Evolutionary conservation across 1,140 invertebrate species (phyloP), one percentile per base, ranked within the genome.

Genomic region (Acarapis woodi): DNA sequence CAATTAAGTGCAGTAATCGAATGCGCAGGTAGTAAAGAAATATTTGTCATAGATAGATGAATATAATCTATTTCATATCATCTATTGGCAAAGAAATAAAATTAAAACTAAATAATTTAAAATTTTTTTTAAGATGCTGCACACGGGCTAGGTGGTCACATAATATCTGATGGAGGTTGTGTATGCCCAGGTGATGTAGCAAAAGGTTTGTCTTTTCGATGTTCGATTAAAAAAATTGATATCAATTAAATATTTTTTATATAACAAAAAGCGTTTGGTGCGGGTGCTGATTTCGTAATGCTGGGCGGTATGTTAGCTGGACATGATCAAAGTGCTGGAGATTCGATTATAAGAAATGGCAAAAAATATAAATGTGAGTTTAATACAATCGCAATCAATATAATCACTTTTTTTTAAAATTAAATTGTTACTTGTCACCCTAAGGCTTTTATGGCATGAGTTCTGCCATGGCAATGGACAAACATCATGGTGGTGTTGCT

Each of bases 221-320:
- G n/a, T n/a, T n/a, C n/a, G n/a, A n/a, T n/a, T n/a, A n/a, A n/a
- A n/a, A n/a, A n/a, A n/a, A n/a, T n/a, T n/a, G n/a, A n/a, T n/a
- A n/a, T n/a, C n/a, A n/a, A n/a, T n/a, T n/a, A n/a, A n/a, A n/a
- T n/a, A n/a, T n/a, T n/a, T n/a, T n/a, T n/a, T n/a, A n/a, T n/a
- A n/a, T n/a, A n/a, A n/a, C 75, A 80, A 0, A 90, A 90, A 52
- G 83, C 85, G 0, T 87, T 90, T 58, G 82, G 80, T 29, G 83
- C 75, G 20, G 83, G 83, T 8, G 83, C 83, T 16, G 83, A 90
- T 59, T 90, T 87, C 60, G 83, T 90, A 5, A 93, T 93, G 85
- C 62, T 82, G 21, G 85, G 85, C 29, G 85, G 83, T 30, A 85
- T 93, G 75, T 71, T 93, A 48, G 79, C 82, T 9, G 79, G 79